Base-by-base conservation (phyloP, 2,797 vertebrate species). In the Cynodonichthys magdalenae region DNA sequence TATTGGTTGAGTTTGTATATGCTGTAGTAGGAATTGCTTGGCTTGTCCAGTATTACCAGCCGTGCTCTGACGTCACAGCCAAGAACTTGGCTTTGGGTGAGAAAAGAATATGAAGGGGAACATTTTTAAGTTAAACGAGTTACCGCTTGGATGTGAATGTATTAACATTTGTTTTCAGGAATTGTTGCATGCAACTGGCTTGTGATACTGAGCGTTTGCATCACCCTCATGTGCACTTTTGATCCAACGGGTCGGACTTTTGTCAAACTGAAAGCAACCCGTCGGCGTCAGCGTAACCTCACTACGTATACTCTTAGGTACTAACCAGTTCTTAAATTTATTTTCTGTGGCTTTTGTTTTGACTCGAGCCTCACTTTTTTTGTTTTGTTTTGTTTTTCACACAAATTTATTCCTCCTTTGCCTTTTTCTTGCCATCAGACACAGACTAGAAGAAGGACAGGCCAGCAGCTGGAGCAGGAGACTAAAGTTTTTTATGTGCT, bases 131-230 rank as follows among this genome's bases (percentile, higher is more conserved):
- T 15, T 57, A 17, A 3, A 44, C 28, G 15, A 0, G 57, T 73
- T 79, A 29, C 10, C 36, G 41, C 15, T 63, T 34, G 4, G 48
- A 44, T 60, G 18, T 58, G 48, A 76, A 47, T 51, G 0, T 62
- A 61, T 69, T 51, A 1, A 62, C 69, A 3, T 68, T 65, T 24
- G 20, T 75, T 47, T 65, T 28, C 80, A 84, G 97, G 98, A 62
- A 99, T 99, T 71, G 98, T 99, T 54, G 96, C 95, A 49, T 99
- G 98, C 90, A 99, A 99, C 90, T 99, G 97, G 98, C 95, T 99
- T 9, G 97, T 99, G 78, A 99, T 99, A 89, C 94, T 99, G 80
- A 99, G 97, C 0, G 95, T 99, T 69, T 98, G 96, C 86, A 96
- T 99, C 87, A 99, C 97, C 0, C 96, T 98, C 66, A 95, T 97